phyloP scores from a whole-genome alignment of 2,888 invertebrate species.

The Nowickia ferox region DNA sequence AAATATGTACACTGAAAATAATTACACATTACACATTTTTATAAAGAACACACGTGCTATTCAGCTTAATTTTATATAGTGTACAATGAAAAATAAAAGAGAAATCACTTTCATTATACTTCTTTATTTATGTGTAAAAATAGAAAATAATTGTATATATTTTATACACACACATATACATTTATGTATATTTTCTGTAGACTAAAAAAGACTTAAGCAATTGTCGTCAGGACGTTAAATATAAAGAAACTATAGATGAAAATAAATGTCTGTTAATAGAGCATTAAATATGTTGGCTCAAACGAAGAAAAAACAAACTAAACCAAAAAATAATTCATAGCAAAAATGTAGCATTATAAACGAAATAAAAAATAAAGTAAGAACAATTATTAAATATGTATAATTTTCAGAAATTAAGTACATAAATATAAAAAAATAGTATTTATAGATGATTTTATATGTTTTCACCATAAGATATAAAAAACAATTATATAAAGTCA shows the following conservation, averaged over 20 bases:
- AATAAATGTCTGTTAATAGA: conserved; percentile 75
- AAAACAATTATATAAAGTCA: conserved; percentile 22
- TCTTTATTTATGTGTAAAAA: conserved; percentile 24
- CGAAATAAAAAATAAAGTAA: conserved; percentile 48
- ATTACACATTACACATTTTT: conserved; percentile 7
- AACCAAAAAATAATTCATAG: conserved; percentile 29
- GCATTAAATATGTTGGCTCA: conserved; percentile 82
- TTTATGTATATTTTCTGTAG: conserved; percentile 76
- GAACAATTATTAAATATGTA: conserved; percentile 53
- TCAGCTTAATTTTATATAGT: conserved; percentile 42
- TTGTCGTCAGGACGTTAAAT: conserved; percentile 82
- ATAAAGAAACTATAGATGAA: conserved; percentile 53
- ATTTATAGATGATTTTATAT: conserved; percentile 69
- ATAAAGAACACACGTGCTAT: conserved; percentile 56
- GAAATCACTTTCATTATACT: conserved; percentile 47
- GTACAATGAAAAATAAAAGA: neutral
- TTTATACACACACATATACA: too few relatives aligned
- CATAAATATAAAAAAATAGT: conserved; percentile 66
- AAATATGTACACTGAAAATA: conserved; percentile 9
- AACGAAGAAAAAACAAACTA: conserved; percentile 67
- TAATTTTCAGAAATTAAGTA: conserved; percentile 55
- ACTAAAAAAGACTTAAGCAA: conserved; percentile 82
- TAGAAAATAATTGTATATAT: conserved; percentile 66
- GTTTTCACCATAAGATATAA: conserved; percentile 60
- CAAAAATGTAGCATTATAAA: conserved; percentile 53